Conservation (phyloP, 2,888 invertebrate species). For the Ophion obscuratus region DNA sequence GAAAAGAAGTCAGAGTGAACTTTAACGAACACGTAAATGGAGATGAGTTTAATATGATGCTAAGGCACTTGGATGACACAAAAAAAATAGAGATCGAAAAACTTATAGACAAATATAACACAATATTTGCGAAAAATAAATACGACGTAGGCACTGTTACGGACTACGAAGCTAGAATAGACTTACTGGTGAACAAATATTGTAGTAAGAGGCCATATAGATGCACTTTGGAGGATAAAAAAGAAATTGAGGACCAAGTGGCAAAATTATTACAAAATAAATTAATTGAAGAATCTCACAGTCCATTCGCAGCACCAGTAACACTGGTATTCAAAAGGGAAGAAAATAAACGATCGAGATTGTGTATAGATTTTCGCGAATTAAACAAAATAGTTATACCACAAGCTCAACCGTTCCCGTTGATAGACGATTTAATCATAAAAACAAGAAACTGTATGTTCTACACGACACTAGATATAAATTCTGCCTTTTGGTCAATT, state of each 20-base stretch:
- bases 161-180: constrained; percentile 27
- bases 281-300: constrained; percentile 15
- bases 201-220: constrained; percentile 25
- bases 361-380: constrained; percentile 27
- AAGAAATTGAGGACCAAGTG: constrained; percentile 23
- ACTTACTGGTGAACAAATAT: constrained; percentile 22
- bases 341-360: constrained; percentile 19
- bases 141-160: constrained; percentile 20
- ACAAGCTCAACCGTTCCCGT: constrained; percentile 15
- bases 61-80: constrained; percentile 38
- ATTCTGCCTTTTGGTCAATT: constrained; percentile 26
- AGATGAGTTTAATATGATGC: constrained; percentile 46
- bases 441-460: constrained; percentile 27
- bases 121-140: constrained; percentile 19
- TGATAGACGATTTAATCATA: constrained; percentile 19
- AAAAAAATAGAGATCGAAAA: constrained; percentile 33
- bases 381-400: constrained; percentile 27
- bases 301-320: constrained; percentile 23
- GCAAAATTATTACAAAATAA: constrained; percentile 20
- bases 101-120: constrained; percentile 27
- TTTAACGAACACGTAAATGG: constrained; percentile 54
- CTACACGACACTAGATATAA: constrained; percentile 23
- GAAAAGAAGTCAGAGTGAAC: constrained; percentile 51
- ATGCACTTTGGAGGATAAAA: constrained; percentile 12
- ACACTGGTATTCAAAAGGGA: constrained; percentile 22